Evolutionary conservation across 2,888 invertebrate genomes (phyloP), one percentile per base, ranked within the genome.

Genomic region (Serripes groenlandicus): DNA sequence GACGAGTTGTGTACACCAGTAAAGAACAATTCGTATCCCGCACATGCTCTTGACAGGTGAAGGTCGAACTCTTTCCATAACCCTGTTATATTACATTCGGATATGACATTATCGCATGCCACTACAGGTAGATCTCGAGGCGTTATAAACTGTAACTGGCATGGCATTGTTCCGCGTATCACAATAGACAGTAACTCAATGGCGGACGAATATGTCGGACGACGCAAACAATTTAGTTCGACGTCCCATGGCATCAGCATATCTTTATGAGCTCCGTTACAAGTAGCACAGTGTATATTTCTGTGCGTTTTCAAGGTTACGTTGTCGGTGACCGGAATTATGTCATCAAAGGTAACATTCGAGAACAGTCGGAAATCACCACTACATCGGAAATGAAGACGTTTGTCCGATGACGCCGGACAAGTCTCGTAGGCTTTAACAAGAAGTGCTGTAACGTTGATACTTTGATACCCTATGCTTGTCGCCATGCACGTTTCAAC

Each of bases 271-370:
- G n/a, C n/a, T n/a, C n/a, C n/a, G n/a, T n/a, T n/a, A n/a, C n/a
- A n/a, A n/a, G n/a, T n/a, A n/a, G n/a, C n/a, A n/a, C n/a, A n/a
- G n/a, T n/a, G n/a, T n/a, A n/a, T 62, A 30, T 77, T 77, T 21
- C 77, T 56, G 37, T 77, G 71, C 15, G 71, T 52, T 9, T 77
- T 56, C 9, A 23, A n/a, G 21, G 52, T 30, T 2, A 18, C 26
- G 15, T 26, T 32, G 18, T 62, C 49, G 42, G 54, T 30, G 0
- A 77, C 42, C 23, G 77, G 77, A 23, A 35, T 52, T 32, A 77
- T 18, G 7, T 77, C 77, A 3, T 62, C 58, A 26, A 71, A n/a
- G 21, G n/a, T 15, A 23, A 35, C 49, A 0, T 54, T 32, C 30
- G 30, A 32, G 37, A 74, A 64, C 21, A 4, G 11, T 7, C 30